These are phyloP conservation scores for Ammospiza nelsoni DNA, from an alignment of 2,113 vertebrate genomes.

Conservation along the genomic window DNA sequence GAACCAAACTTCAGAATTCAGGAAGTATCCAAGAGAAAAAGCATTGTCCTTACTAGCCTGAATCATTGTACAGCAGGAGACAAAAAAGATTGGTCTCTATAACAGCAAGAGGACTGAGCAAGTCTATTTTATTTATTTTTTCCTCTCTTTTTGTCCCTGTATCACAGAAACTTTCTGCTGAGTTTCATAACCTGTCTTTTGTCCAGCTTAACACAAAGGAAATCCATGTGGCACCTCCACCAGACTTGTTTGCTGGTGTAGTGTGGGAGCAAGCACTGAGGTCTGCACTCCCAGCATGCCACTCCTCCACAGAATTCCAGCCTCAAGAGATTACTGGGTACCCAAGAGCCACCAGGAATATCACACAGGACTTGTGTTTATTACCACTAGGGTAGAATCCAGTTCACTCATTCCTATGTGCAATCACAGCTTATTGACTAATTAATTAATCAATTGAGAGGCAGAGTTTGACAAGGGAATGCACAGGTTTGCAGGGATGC, in stretches of 20 bases:
- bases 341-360: neutral
- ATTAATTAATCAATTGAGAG: neutral
- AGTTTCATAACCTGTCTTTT: constrained; percentile 3
- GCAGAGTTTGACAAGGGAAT: neutral
- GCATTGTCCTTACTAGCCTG: neutral
- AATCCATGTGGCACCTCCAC: neutral
- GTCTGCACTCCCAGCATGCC: neutral
- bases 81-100: neutral
- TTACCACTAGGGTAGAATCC: neutral
- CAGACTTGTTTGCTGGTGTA: neutral
- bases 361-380: neutral
- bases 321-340: neutral
- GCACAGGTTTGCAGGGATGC: neutral
- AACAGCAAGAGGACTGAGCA: neutral
- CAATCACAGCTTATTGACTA: neutral
- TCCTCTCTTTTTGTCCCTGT: neutral
- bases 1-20: neutral
- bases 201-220: neutral
- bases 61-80: neutral
- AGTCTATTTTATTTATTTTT: neutral
- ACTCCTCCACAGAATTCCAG: neutral
- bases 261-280: neutral
- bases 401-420: neutral
- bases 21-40: neutral
- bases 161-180: neutral